Evolutionary conservation across 2,113 vertebrate genomes (phyloP).

Genomic region (Forbesichthys agassizii): DNA sequence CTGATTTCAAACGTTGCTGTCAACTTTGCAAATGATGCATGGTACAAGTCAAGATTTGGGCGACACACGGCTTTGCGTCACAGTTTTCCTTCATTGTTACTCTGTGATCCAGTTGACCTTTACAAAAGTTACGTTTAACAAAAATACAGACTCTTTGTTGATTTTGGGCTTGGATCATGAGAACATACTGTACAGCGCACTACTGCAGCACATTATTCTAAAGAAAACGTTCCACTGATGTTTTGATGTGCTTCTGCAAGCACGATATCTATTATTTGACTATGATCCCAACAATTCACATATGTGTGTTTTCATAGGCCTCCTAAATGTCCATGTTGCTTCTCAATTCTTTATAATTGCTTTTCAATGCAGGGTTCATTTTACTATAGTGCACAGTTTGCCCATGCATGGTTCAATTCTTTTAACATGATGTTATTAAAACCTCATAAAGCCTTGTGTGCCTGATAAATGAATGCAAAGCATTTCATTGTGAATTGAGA

Average conservation of each 20-base stretch:
- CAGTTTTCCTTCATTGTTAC: background rate
- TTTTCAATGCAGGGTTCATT: conserved; percentile 8
- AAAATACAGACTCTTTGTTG: background rate
- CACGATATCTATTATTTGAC: conserved; percentile 31
- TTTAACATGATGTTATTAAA: conserved; percentile 8
- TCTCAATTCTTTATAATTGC: conserved; percentile 23
- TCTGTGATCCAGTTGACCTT: background rate
- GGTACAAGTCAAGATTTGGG: background rate
- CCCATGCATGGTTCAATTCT: conserved; percentile 4
- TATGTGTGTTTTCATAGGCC: conserved; percentile 8
- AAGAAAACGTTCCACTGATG: conserved; percentile 10
- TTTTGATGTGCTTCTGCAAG: conserved; percentile 12
- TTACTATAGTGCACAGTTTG: conserved; percentile 4
- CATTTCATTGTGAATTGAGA: conserved; percentile 1
- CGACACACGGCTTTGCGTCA: background rate
- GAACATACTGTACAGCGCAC: background rate
- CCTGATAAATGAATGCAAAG: conserved; percentile 1
- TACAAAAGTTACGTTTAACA: no score
- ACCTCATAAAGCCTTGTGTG: background rate
- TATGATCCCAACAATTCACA: conserved; percentile 25
- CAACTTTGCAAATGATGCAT: background rate
- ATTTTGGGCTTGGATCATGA: background rate
- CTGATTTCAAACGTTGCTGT: background rate
- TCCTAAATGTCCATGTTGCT: conserved; percentile 20
- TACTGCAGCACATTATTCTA: conserved; percentile 12